A percentile compares a stretch with the other conserved stretches of the same genome.
Conservation (phyloP, 2,888 invertebrate genomes). For the Dugesia japonica region DNA sequence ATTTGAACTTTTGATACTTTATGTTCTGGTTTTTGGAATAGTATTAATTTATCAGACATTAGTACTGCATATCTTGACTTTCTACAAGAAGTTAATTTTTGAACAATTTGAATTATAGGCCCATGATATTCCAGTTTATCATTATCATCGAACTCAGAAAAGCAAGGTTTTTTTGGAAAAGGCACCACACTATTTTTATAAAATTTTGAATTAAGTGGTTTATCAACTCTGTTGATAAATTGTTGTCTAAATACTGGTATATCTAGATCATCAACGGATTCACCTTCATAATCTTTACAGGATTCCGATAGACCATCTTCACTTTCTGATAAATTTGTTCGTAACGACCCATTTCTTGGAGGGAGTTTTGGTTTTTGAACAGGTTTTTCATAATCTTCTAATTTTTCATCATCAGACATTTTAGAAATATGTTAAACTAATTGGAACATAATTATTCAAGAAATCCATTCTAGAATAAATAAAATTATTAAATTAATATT, state of each 20-base stretch:
- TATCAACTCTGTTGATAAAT: not conserved
- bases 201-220: not conserved
- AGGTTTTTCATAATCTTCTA: not conserved
- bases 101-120: not conserved
- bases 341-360: not conserved
- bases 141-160: not conserved
- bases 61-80: not conserved
- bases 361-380: not conserved
- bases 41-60: not conserved
- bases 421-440: not conserved
- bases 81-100: not conserved
- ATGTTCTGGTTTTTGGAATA: not conserved
- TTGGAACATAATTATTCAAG: not conserved
- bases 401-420: not conserved
- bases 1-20: conserved; percentile 20
- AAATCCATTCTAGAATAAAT: not conserved
- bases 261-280: not conserved
- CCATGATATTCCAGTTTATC: not conserved
- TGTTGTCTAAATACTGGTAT: not conserved
- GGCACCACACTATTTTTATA: not conserved
- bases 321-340: not conserved
- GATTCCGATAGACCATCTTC: not conserved
- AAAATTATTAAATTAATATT: too few relatives aligned
- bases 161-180: not conserved
- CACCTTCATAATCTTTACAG: not conserved